Conservation (phyloP, 2,113 vertebrate species). For the Hymenochirus boettgeri region DNA sequence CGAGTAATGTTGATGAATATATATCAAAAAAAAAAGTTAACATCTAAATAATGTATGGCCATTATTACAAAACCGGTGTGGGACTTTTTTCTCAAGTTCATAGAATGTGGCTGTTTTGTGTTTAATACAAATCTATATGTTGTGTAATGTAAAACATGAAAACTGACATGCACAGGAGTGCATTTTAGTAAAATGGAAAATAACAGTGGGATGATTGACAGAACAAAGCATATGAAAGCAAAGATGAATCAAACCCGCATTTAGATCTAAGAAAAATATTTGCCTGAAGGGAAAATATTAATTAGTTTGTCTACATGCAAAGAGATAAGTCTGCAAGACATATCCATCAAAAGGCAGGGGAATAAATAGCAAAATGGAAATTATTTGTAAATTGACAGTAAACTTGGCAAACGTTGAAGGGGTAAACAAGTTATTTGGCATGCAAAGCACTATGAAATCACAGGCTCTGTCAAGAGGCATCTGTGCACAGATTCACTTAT, state of each 20-base stretch:
- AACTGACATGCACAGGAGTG: slow-evolving; percentile 59
- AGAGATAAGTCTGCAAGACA: slow-evolving; percentile 86
- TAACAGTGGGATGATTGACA: slow-evolving; percentile 76
- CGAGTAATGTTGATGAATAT: too few species aligned
- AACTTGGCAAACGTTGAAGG: slow-evolving; percentile 80
- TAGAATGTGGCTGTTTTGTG: slow-evolving; percentile 12
- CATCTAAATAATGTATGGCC: too few species aligned
- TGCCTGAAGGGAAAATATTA: slow-evolving; percentile 94
- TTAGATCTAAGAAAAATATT: slow-evolving; percentile 97
- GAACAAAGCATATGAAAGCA: slow-evolving; percentile 86
- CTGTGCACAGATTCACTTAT: slow-evolving; percentile 81
- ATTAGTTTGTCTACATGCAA: slow-evolving; percentile 91
- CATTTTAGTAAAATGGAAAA: slow-evolving; percentile 73
- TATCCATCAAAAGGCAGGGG: slow-evolving; percentile 85
- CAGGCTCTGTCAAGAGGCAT: slow-evolving; percentile 80
- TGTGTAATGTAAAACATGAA: slow-evolving; percentile 59
- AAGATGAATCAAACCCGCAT: slow-evolving; percentile 84
- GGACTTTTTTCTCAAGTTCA: background rate
- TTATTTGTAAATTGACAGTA: slow-evolving; percentile 91
- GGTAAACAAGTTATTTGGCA: slow-evolving; percentile 76
- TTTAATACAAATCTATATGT: slow-evolving; percentile 48
- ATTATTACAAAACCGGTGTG: too few species aligned
- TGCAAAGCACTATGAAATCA: slow-evolving; percentile 72
- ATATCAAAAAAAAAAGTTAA: too few species aligned
- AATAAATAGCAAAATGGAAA: slow-evolving; percentile 90